Conservation (phyloP, 2,113 vertebrate species). For the Procapra przewalskii region DNA sequence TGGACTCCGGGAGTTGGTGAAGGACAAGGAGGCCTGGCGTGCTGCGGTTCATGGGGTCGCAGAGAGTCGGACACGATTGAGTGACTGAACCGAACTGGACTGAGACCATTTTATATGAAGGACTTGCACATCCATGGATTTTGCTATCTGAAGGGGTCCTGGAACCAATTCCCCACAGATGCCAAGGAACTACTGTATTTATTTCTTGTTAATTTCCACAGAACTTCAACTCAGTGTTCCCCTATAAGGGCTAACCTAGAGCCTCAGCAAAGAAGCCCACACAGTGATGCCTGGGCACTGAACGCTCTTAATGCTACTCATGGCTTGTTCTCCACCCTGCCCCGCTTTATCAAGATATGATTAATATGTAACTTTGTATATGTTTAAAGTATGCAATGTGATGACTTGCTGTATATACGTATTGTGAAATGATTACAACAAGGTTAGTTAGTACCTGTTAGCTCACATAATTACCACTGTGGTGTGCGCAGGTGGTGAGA, state of each 20-base stretch:
- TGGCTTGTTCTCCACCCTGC: background rate
- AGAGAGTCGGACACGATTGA: fast-evolving
- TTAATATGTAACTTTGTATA: background rate
- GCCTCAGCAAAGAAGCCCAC: background rate
- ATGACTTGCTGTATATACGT: background rate
- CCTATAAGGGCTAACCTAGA: background rate
- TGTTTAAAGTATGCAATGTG: background rate
- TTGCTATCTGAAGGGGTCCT: background rate
- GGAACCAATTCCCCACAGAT: background rate
- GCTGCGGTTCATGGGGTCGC: no score
- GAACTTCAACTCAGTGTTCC: background rate
- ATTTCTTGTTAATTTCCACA: background rate
- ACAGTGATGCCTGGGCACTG: background rate
- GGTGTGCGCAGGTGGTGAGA: background rate
- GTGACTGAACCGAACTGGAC: no score
- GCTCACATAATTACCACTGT: background rate
- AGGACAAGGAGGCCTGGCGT: no score
- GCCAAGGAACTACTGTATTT: background rate
- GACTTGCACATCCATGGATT: background rate
- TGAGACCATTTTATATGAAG: background rate
- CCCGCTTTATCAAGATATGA: background rate
- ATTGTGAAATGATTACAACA: background rate
- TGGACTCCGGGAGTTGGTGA: no score
- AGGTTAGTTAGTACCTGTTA: background rate
- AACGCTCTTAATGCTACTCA: background rate